Percentiles rank a stretch among this genome's conserved stretches.
Conservation (phyloP, 2,888 invertebrate genomes). For the Cyclophora punctaria region DNA sequence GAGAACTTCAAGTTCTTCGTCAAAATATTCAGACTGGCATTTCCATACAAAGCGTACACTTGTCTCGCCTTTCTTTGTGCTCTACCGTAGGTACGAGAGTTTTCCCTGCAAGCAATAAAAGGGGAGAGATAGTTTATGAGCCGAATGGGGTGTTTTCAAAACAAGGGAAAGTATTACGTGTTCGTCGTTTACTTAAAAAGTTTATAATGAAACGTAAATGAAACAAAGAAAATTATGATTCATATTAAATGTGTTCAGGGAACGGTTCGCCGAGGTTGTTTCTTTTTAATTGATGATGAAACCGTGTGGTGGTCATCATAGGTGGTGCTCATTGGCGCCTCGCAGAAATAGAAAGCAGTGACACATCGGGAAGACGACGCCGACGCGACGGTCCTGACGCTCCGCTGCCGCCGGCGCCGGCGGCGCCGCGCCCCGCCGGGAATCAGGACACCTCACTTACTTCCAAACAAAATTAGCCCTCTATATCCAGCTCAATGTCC, state of each 20-base stretch:
- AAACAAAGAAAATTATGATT: conserved; percentile 18
- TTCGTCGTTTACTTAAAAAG: too few species aligned
- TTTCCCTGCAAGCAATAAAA: too few species aligned
- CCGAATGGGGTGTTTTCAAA: too few species aligned
- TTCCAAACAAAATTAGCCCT: neutral
- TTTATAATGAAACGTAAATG: conserved; percentile 1
- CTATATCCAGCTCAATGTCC: too few species aligned
- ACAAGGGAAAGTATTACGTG: too few species aligned
- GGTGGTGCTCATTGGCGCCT: conserved; percentile 43
- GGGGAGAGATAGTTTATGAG: too few species aligned
- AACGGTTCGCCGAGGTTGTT: conserved; percentile 18
- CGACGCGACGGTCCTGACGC: conserved; percentile 26
- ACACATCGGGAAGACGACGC: conserved; percentile 45
- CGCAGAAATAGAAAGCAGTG: conserved; percentile 59
- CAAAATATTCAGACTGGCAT: too few species aligned
- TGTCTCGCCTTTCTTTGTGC: too few species aligned
- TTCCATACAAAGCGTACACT: too few species aligned
- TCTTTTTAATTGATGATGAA: conserved; percentile 17
- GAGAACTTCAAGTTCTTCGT: too few species aligned
- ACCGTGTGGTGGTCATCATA: conserved; percentile 32
- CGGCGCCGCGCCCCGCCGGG: conserved; percentile 19
- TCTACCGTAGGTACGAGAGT: too few species aligned
- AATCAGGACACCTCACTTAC: conserved; percentile 16
- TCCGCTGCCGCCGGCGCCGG: conserved; percentile 24
- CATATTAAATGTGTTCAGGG: conserved; percentile 13